A percentile compares a stretch with the other conserved stretches of the same genome.
These are phyloP conservation scores for Chaitophorus viminalis DNA, from an alignment of 2,888 invertebrate genomes.

Conservation along the genomic window DNA sequence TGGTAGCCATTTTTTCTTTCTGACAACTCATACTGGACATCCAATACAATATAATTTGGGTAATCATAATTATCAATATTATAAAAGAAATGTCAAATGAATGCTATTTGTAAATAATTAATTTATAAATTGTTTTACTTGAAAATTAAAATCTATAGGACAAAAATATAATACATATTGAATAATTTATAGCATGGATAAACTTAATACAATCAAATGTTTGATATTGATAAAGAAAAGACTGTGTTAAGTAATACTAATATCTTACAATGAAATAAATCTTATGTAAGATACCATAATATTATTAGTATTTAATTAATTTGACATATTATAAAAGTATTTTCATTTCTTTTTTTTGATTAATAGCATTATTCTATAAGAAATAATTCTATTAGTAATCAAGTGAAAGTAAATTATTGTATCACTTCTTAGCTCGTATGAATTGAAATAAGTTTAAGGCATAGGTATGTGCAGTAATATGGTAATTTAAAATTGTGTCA, in stretches of 20 bases:
- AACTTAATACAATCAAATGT: conserved; percentile 50
- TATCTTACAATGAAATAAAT: conserved; percentile 32
- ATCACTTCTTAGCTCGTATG: conserved; percentile 27
- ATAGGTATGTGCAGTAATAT: conserved; percentile 22
- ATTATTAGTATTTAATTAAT: conserved; percentile 57
- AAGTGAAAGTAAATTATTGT: conserved; percentile 59
- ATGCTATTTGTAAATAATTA: background rate
- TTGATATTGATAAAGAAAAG: conserved; percentile 56
- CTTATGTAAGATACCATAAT: conserved; percentile 38
- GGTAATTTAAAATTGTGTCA: conserved; percentile 52
- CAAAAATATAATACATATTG: background rate
- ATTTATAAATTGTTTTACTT: conserved; percentile 10
- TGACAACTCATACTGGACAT: conserved; percentile 73
- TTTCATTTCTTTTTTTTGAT: conserved; percentile 55
- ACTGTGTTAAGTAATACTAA: conserved; percentile 57
- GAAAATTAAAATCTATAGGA: background rate
- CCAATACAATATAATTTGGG: conserved; percentile 61
- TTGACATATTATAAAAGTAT: conserved; percentile 48
- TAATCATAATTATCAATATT: conserved; percentile 54
- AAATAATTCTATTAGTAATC: conserved; percentile 46
- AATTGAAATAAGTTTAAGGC: conserved; percentile 46
- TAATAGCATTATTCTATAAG: conserved; percentile 41
- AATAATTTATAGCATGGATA: conserved; percentile 11
- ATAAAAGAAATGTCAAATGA: conserved; percentile 58
- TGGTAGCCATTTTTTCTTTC: conserved; percentile 81